Evolutionary conservation across 2,888 invertebrate genomes (phyloP).

Genomic region (Dryobotodes eremita): DNA sequence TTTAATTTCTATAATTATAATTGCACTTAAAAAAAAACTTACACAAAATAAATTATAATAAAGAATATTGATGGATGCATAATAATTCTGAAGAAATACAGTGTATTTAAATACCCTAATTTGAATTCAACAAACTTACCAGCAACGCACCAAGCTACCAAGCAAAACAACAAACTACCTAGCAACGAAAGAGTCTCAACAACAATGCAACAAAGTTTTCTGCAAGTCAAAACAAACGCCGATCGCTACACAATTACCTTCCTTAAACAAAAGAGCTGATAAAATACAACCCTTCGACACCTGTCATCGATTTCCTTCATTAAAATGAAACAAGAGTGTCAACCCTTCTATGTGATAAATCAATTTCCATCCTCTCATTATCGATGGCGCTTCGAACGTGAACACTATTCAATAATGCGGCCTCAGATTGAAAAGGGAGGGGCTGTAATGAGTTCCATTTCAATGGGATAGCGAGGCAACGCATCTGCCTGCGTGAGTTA

Average conservation of each 20-base stretch:
- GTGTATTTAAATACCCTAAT: too few relatives aligned
- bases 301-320: conserved; percentile 20
- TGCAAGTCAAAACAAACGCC: neutral
- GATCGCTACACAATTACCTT: neutral
- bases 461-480: conserved; percentile 13
- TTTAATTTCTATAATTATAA: too few relatives aligned
- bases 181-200: neutral
- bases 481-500: neutral
- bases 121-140: too few relatives aligned
- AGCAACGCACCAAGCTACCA: too few relatives aligned
- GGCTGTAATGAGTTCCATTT: conserved; percentile 35
- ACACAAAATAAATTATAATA: too few relatives aligned
- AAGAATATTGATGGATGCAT: too few relatives aligned
- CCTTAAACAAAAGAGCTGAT: neutral
- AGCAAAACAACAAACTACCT: too few relatives aligned
- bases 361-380: conserved; percentile 51
- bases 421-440: conserved; percentile 26
- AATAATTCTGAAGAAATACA: too few relatives aligned
- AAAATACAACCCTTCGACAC: conserved; percentile 11
- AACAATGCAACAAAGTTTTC: neutral
- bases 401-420: conserved; percentile 55
- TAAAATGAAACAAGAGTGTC: conserved; percentile 38
- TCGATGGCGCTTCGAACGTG: conserved; percentile 29
- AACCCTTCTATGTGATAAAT: conserved; percentile 28
- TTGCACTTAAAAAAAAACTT: too few relatives aligned